These are phyloP conservation scores for Parotocinclus haroldoi DNA, from an alignment of 2,797 vertebrate species.

Conservation along the genomic window DNA sequence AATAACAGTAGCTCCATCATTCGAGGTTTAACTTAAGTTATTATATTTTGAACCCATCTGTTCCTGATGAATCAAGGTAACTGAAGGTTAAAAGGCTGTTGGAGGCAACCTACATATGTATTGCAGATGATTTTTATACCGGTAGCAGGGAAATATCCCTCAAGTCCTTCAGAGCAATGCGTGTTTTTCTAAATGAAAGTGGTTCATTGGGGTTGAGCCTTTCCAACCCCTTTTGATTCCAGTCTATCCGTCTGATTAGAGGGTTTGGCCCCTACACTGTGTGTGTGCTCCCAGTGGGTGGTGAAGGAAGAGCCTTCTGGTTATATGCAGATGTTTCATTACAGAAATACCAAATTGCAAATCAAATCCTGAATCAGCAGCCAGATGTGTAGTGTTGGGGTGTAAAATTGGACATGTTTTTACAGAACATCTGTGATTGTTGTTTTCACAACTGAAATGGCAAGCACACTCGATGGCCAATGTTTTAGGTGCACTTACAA, in stretches of 20 bases:
- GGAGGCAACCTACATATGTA: constrained; percentile 22
- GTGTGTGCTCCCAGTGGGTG: constrained; percentile 32
- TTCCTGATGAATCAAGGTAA: constrained; percentile 13
- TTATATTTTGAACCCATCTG: constrained; percentile 26
- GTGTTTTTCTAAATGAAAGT: constrained; percentile 29
- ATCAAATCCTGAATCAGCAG: constrained; percentile 11
- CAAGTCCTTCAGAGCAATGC: constrained; percentile 20
- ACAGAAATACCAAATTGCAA: constrained; percentile 1
- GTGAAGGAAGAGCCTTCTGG: constrained; percentile 21
- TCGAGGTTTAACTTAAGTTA: constrained; percentile 6
- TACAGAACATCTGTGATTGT: constrained; percentile 4
- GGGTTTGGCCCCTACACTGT: constrained; percentile 11
- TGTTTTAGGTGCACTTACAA: no score
- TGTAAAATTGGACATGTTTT: constrained; percentile 12
- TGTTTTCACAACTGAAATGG: constrained; percentile 27
- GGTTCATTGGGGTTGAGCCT: constrained; percentile 32
- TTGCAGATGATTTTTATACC: constrained; percentile 4
- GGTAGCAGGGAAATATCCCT: constrained; percentile 21
- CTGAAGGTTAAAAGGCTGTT: constrained; percentile 20
- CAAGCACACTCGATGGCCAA: not conserved
- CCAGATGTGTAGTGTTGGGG: not conserved
- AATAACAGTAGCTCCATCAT: constrained; percentile 7
- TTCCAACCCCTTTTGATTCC: constrained; percentile 12
- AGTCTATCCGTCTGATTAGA: constrained; percentile 24
- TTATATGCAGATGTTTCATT: constrained; percentile 14